Evolutionary conservation across 2,797 vertebrate species (phyloP), one percentile per base, ranked within the genome.

Genomic region (Cirrhinus molitorella): DNA sequence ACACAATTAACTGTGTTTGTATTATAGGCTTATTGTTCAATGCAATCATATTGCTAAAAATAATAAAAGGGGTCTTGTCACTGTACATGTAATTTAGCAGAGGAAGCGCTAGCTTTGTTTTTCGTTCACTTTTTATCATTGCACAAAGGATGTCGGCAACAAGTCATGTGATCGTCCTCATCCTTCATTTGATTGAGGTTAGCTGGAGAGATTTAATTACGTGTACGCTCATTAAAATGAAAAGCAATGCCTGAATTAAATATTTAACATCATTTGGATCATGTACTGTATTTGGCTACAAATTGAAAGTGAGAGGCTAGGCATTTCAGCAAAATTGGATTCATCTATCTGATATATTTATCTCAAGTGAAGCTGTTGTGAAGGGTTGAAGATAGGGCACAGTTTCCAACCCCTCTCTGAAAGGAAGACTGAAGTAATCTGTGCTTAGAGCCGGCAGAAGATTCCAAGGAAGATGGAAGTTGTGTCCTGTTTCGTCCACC

Each of bases 221-320:
- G 0, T 47, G 40, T 37, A 49, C 1, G 3, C 66, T 83, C 53
- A 78, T 83, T 78, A 83, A 78, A 70, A 68, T 25, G 72, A 67
- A 77, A 77, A 70, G 16, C 83, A 70, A 72, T 49, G 28, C 43
- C 21, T 45, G 16, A n/a, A 70, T 84, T 40, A 79, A 84, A 71
- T 72, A 84, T 84, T 84, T 79, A 72, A 43, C 9, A 71, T 65
- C 19, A 83, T 78, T 31, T 78, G 40, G 51, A 57, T 57, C 31
- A 43, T 57, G 34, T 68, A 40, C 21, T 23, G 31, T 53, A 80
- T 70, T 70, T 53, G 21, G 31, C 61, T 77, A 67, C 63, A 77
- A 55, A 68, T 65, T 49, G 55, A 81, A 63, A 43, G 19, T 63
- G 25, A 31, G 49, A 40, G 40, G 40, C n/a, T 76, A 65, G 16